Evolutionary conservation across 2,888 invertebrate species (phyloP).

Genomic region (Sicus ferrugineus): DNA sequence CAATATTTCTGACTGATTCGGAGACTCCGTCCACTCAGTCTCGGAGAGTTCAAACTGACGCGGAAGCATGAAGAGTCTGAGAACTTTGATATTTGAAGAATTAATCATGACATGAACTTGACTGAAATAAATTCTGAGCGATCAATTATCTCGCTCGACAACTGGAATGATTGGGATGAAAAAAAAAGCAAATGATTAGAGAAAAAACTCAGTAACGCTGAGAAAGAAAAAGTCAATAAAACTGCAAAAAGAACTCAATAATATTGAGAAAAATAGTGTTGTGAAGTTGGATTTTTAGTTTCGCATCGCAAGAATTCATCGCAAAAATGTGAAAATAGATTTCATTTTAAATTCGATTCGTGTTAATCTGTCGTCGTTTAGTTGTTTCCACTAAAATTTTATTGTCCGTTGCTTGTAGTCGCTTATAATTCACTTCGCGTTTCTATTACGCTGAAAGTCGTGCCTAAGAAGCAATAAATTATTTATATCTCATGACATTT

Average conservation of each 20-base stretch:
- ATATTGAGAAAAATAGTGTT: too few species aligned
- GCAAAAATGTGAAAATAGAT: too few species aligned
- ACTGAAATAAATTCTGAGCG: neutral
- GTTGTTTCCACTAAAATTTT: neutral
- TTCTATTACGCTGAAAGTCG: neutral
- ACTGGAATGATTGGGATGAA: neutral
- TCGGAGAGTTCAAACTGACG: too few species aligned
- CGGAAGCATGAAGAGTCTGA: neutral
- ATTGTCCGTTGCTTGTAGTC: neutral
- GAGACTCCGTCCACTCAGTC: too few species aligned
- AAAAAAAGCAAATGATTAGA: too few species aligned
- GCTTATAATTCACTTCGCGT: neutral
- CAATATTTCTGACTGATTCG: too few species aligned
- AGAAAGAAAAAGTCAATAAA: too few species aligned
- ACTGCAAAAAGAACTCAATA: too few species aligned
- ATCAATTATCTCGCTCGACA: neutral
- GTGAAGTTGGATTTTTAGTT: too few species aligned
- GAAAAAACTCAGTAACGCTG: too few species aligned
- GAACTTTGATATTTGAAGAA: neutral
- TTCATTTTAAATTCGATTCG: neutral
- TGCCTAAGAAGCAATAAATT: neutral
- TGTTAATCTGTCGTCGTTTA: neutral
- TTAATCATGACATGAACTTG: slow-evolving; percentile 1
- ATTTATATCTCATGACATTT: neutral
- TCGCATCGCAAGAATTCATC: too few species aligned